Percentiles rank a stretch among this genome's conserved stretches.
phyloP scores from a whole-genome alignment of 2,888 invertebrate species.

The Acrobasis repandana region DNA sequence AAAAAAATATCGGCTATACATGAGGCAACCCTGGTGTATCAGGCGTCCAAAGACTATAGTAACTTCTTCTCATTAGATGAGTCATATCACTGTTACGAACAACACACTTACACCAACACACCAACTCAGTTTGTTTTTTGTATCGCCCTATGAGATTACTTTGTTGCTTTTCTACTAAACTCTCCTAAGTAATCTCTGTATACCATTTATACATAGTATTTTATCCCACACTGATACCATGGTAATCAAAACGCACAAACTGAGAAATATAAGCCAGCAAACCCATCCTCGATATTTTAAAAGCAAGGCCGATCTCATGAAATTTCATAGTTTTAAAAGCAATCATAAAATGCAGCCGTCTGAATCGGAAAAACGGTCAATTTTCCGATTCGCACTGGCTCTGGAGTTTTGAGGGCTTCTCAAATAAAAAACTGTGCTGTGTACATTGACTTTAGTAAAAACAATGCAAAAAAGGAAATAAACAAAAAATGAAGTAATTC shows the following conservation, averaged over 20 bases:
- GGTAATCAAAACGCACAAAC: background rate
- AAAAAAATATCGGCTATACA: too few relatives aligned
- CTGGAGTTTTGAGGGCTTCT: slow-evolving; percentile 51
- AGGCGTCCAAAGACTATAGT: too few relatives aligned
- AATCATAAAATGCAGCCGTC: slow-evolving; percentile 36
- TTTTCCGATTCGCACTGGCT: slow-evolving; percentile 44
- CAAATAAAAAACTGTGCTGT: slow-evolving; percentile 48
- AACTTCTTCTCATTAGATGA: too few relatives aligned
- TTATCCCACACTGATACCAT: background rate
- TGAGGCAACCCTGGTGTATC: too few relatives aligned
- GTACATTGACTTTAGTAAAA: slow-evolving; percentile 39
- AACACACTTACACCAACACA: too few relatives aligned
- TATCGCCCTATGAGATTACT: too few relatives aligned
- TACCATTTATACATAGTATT: too few relatives aligned
- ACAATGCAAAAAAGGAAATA: slow-evolving; percentile 32
- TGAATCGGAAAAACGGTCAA: slow-evolving; percentile 36
- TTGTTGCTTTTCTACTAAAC: too few relatives aligned
- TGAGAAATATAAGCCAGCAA: background rate
- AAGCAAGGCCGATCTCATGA: slow-evolving; percentile 34
- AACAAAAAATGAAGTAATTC: slow-evolving; percentile 13
- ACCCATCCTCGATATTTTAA: slow-evolving; percentile 35
- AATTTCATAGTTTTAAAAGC: slow-evolving; percentile 41
- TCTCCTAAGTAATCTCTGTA: too few relatives aligned
- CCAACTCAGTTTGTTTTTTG: too few relatives aligned
- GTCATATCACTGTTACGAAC: too few relatives aligned